Evolutionary conservation across 2,888 invertebrate species (phyloP).

Genomic region (Parasteatoda lunata): DNA sequence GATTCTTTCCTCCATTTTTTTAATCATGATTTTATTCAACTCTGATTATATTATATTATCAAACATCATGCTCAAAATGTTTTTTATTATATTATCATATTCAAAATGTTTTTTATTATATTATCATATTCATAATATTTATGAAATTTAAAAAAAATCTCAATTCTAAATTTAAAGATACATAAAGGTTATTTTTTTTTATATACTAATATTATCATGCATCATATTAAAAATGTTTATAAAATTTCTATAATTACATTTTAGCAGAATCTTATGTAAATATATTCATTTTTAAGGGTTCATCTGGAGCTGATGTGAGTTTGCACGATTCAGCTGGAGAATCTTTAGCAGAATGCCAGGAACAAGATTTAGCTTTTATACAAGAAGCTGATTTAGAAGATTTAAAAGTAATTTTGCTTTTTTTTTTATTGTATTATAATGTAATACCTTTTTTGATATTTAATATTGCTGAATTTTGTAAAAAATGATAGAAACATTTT

Average conservation of each 20-base stretch:
- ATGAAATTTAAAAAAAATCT: too few species aligned
- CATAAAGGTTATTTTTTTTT: too few species aligned
- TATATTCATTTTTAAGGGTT: constrained; percentile 11
- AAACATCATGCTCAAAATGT: too few species aligned
- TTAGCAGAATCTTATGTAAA: background rate
- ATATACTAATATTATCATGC: too few species aligned
- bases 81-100: too few species aligned
- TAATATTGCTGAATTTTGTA: background rate
- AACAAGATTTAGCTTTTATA: constrained; percentile 89
- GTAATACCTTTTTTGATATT: background rate
- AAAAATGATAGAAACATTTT: background rate
- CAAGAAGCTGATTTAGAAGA: constrained; percentile 83
- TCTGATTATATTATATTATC: too few species aligned
- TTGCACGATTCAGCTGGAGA: constrained; percentile 80
- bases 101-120: too few species aligned
- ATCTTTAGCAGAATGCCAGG: constrained; percentile 84
- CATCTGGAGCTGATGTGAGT: constrained; percentile 77
- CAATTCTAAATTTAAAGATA: too few species aligned
- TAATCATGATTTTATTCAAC: too few species aligned
- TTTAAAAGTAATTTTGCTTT: constrained; percentile 15
- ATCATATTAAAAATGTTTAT: background rate
- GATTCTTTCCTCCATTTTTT: too few species aligned
- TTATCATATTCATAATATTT: too few species aligned
- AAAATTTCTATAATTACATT: background rate
- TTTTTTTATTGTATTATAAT: background rate